Evolutionary conservation across 2,797 vertebrate species (phyloP).

Genomic region (Anniella stebbinsi): DNA sequence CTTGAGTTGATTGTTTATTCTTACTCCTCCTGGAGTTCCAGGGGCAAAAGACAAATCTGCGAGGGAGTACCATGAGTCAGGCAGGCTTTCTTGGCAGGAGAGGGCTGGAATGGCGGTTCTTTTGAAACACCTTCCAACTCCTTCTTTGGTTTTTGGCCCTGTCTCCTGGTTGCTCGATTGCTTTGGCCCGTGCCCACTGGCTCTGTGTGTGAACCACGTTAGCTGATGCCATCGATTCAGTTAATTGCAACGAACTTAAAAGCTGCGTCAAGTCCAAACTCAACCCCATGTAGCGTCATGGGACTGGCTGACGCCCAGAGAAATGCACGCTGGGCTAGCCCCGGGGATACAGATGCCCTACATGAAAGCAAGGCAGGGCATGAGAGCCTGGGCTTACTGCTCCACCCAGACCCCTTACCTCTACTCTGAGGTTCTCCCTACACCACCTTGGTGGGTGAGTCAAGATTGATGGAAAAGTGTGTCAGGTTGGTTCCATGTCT

Average conservation of each 20-base stretch:
- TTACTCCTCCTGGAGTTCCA: background rate
- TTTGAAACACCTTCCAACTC: background rate
- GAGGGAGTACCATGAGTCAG: background rate
- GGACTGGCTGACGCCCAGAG: conserved; percentile 71
- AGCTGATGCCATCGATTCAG: conserved; percentile 20
- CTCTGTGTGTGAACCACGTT: background rate
- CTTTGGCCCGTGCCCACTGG: background rate
- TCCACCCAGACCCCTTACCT: conserved; percentile 6
- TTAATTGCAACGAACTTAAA: conserved; percentile 49
- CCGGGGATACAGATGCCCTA: conserved; percentile 44
- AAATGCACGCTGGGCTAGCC: conserved; percentile 35
- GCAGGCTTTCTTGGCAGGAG: background rate
- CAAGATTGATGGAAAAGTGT: background rate
- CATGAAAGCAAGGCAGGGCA: conserved; percentile 22
- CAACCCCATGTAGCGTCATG: conserved; percentile 43
- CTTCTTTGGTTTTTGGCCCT: background rate
- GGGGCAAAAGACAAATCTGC: too few species aligned
- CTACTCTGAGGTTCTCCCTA: background rate
- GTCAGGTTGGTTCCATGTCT: too few species aligned
- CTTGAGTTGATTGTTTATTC: background rate
- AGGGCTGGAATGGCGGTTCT: background rate
- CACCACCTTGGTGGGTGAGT: background rate
- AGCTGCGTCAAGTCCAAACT: conserved; percentile 61
- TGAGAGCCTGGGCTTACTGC: background rate
- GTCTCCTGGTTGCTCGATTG: background rate